phyloP scores from a whole-genome alignment of 2,888 invertebrate species.

The Rutpela maculata region DNA sequence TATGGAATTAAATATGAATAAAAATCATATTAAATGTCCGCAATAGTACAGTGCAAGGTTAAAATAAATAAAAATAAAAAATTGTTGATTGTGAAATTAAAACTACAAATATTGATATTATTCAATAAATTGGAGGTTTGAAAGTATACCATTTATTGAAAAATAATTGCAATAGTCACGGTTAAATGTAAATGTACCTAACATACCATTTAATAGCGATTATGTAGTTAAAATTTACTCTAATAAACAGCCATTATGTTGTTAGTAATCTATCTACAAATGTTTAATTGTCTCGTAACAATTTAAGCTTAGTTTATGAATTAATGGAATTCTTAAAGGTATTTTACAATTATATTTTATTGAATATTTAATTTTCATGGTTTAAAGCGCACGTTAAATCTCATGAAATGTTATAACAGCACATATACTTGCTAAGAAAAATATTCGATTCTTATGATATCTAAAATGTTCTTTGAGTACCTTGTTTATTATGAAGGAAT shows the following conservation, averaged over 20 bases:
- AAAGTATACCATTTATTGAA: constrained; percentile 13
- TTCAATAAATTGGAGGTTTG: constrained; percentile 1
- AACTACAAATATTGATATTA: constrained; percentile 15
- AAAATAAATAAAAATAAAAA: neutral
- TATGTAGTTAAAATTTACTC: constrained; percentile 9
- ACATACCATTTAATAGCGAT: constrained; percentile 5
- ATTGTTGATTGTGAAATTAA: constrained; percentile 13
- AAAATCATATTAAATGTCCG: too few species aligned
- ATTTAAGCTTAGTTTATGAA: neutral
- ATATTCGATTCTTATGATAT: too few species aligned
- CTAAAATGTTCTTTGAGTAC: too few species aligned
- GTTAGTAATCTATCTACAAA: neutral
- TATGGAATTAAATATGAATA: too few species aligned
- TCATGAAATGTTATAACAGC: too few species aligned
- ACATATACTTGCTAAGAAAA: too few species aligned
- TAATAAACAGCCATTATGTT: neutral
- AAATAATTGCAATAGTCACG: constrained; percentile 28
- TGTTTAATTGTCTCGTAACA: neutral
- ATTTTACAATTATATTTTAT: neutral
- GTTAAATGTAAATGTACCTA: constrained; percentile 4
- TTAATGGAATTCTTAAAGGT: neutral
- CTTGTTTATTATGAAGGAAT: too few species aligned
- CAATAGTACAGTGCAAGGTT: neutral
- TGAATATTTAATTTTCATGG: neutral
- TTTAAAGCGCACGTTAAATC: neutral